phyloP scores from a whole-genome alignment of 2,888 invertebrate genomes.

The Ommatoiulus sabulosus region DNA sequence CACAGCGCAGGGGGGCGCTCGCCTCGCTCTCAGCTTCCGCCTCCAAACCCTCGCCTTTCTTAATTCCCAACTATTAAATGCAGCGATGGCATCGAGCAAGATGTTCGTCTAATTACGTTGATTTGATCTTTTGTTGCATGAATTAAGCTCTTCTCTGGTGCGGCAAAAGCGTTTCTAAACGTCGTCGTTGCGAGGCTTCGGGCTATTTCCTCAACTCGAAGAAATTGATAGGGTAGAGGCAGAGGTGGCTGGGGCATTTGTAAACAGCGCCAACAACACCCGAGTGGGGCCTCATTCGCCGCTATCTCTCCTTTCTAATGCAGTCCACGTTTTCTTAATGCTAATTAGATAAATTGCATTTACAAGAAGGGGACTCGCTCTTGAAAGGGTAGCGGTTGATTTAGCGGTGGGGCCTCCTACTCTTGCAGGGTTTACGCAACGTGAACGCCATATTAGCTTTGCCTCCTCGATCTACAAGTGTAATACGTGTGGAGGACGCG shows the following conservation, averaged over 20 bases:
- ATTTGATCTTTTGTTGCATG: slow-evolving; percentile 19
- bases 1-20: neutral
- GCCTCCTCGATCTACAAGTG: neutral
- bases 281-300: neutral
- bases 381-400: neutral
- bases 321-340: slow-evolving; percentile 46
- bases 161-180: neutral
- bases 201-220: neutral
- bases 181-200: neutral
- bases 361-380: neutral
- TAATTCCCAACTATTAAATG: neutral
- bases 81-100: slow-evolving; percentile 12
- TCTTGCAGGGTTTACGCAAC: neutral
- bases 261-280: neutral
- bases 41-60: neutral
- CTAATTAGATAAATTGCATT: slow-evolving; percentile 55
- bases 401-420: neutral
- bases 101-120: slow-evolving; percentile 19
- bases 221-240: neutral
- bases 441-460: neutral
- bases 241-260: neutral
- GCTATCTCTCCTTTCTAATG: slow-evolving; percentile 9
- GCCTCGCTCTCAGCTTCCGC: neutral
- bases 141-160: neutral
- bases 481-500: neutral